These are phyloP conservation scores for Teleogryllus oceanicus DNA, from an alignment of 2,888 invertebrate genomes.

Conservation along the genomic window DNA sequence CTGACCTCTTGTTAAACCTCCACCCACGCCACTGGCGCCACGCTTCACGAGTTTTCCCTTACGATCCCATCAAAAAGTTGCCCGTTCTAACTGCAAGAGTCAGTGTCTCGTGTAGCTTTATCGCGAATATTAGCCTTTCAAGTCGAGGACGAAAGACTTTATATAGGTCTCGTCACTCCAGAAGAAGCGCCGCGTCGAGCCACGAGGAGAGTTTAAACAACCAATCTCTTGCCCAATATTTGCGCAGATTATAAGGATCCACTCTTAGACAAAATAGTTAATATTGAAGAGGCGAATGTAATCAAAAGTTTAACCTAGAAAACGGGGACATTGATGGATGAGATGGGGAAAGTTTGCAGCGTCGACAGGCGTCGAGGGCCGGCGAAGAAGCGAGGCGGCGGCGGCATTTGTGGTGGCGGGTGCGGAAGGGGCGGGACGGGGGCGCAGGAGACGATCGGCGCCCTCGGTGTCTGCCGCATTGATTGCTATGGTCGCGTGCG, in stretches of 20 bases:
- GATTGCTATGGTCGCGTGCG: background rate
- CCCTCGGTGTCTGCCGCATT: background rate
- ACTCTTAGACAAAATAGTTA: slow-evolving; percentile 18
- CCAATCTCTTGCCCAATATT: slow-evolving; percentile 7
- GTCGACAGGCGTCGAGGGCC: background rate
- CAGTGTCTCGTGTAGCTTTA: background rate
- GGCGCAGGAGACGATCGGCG: background rate
- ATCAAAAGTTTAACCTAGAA: slow-evolving; percentile 18
- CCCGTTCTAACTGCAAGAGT: background rate
- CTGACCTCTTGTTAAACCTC: too few relatives aligned
- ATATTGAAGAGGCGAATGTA: slow-evolving; percentile 9
- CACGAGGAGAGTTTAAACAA: background rate
- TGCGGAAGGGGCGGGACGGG: background rate
- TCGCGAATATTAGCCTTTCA: background rate
- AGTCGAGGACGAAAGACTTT: background rate
- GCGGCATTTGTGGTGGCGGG: background rate
- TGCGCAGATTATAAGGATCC: slow-evolving; percentile 1
- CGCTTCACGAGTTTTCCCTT: background rate
- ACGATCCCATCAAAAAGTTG: background rate
- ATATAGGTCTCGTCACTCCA: background rate
- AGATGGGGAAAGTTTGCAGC: background rate
- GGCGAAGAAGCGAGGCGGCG: background rate
- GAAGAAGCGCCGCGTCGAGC: background rate
- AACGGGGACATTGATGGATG: slow-evolving; percentile 6
- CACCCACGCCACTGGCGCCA: too few relatives aligned